These are phyloP conservation scores for Microctonus brassicae DNA, from an alignment of 2,888 invertebrate genomes.

Conservation along the genomic window DNA sequence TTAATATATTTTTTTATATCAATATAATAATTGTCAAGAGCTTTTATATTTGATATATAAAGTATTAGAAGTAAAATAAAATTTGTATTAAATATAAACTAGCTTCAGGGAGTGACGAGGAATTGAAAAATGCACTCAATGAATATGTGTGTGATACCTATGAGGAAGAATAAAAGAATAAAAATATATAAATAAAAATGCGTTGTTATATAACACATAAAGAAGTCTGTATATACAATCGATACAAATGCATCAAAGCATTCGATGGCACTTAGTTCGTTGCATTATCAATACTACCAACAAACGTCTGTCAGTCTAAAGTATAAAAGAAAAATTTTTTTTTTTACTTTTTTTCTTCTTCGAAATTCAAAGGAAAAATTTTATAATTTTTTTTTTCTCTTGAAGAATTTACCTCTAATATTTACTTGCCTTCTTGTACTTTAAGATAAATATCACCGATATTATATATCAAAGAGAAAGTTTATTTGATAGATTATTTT, in stretches of 20 bases:
- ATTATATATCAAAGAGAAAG: neutral
- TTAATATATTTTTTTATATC: too few relatives aligned
- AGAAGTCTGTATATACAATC: neutral
- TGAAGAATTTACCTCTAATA: neutral
- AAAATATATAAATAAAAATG: neutral
- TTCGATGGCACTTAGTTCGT: conserved; percentile 23
- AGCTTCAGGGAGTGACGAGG: neutral
- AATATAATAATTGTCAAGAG: too few relatives aligned
- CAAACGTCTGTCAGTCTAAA: neutral
- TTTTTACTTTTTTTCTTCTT: conserved; percentile 16
- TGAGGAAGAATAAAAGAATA: neutral
- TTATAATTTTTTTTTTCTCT: neutral
- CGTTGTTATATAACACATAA: neutral
- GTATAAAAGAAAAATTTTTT: neutral
- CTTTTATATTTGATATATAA: neutral
- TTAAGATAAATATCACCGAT: neutral
- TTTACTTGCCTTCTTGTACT: neutral
- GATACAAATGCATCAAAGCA: neutral
- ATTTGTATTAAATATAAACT: neutral
- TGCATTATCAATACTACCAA: conserved; percentile 26
- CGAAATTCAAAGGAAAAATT: conserved; percentile 19
- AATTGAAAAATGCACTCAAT: neutral
- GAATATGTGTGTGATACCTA: neutral
- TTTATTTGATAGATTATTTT: neutral
- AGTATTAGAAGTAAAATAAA: neutral